A percentile compares a stretch with the other conserved stretches of the same genome.
Evolutionary conservation across 2,888 invertebrate genomes (phyloP).

Genomic region (Bellardia pandia): DNA sequence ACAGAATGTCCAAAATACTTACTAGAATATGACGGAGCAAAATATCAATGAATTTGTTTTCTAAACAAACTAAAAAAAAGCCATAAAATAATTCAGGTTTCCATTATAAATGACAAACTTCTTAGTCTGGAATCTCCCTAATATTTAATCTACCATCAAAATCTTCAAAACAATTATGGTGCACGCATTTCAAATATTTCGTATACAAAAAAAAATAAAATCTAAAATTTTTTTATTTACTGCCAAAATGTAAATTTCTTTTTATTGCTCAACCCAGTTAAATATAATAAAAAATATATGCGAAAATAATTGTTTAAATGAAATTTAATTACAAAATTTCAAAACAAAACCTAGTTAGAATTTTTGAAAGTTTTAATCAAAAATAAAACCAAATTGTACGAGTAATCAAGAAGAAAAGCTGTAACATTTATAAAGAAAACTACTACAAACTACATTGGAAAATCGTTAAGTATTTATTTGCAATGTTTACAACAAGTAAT

Average conservation of each 20-base stretch:
- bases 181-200: background rate
- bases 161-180: background rate
- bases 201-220: background rate
- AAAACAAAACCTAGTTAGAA: background rate
- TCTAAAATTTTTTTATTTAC: background rate
- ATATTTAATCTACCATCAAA: background rate
- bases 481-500: background rate
- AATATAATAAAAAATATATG: background rate
- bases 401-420: background rate
- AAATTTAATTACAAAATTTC: background rate
- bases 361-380: background rate
- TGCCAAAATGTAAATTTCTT: background rate
- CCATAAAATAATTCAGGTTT: too few species aligned
- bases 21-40: too few species aligned
- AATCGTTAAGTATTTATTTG: constrained; percentile 8
- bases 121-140: background rate
- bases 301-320: background rate
- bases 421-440: background rate
- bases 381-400: background rate
- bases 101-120: too few species aligned
- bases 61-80: too few species aligned
- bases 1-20: too few species aligned
- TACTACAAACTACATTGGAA: background rate
- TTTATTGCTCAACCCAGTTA: background rate
- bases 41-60: too few species aligned